phyloP scores from a whole-genome alignment of 2,888 invertebrate species.

The Scelioninae gen. 1 region DNA sequence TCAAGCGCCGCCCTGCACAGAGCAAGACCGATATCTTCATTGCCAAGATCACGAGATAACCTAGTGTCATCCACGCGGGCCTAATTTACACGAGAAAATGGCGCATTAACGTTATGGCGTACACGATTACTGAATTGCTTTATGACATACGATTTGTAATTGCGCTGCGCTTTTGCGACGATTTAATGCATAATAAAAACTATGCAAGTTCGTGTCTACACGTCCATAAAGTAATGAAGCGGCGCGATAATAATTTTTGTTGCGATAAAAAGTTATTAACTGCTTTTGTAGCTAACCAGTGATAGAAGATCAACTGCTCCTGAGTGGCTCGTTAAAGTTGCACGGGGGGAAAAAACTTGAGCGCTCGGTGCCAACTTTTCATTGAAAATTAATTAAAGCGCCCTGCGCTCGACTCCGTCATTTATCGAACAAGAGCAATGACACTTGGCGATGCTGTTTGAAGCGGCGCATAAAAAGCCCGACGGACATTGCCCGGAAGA shows the following conservation, averaged over 20 bases:
- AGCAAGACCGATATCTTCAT: constrained; percentile 3
- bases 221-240: constrained; percentile 42
- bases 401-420: constrained; percentile 17
- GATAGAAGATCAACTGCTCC: constrained; percentile 45
- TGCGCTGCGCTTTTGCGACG: constrained; percentile 33
- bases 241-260: constrained; percentile 41
- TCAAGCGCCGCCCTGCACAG: not conserved
- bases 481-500: constrained; percentile 63
- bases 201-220: constrained; percentile 32
- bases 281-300: constrained; percentile 48
- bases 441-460: constrained; percentile 62
- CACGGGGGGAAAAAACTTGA: constrained; percentile 18
- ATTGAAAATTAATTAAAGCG: constrained; percentile 54
- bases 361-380: constrained; percentile 42
- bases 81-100: constrained; percentile 35
- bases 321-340: constrained; percentile 48
- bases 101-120: constrained; percentile 34
- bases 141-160: constrained; percentile 49
- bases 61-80: constrained; percentile 1
- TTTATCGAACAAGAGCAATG: constrained; percentile 63
- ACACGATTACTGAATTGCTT: constrained; percentile 47
- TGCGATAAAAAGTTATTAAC: constrained; percentile 47
- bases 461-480: constrained; percentile 52
- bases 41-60: not conserved
- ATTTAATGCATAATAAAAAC: constrained; percentile 52